Conservation (phyloP, 2,113 vertebrate genomes). For the Dipodomys spectabilis region DNA sequence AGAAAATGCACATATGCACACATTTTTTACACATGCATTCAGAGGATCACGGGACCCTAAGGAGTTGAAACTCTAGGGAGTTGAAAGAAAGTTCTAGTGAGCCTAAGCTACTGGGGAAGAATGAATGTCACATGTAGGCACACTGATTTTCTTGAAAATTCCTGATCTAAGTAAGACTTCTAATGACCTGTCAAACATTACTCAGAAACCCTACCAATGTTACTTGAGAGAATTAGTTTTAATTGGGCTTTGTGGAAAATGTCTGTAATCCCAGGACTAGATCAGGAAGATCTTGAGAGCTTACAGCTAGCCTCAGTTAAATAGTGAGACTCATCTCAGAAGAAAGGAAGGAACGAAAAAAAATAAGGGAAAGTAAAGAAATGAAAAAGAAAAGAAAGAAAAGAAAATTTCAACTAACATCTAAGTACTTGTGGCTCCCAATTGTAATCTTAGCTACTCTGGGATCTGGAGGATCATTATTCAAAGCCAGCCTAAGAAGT, state of each 20-base stretch:
- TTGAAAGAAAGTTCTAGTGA: constrained; percentile 57
- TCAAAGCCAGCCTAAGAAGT: no score
- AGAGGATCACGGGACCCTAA: constrained; percentile 8
- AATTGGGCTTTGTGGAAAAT: not conserved
- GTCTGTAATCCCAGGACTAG: not conserved
- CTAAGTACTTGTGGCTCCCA: no score
- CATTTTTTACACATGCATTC: constrained; percentile 63
- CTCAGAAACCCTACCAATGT: not conserved
- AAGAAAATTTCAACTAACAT: no score
- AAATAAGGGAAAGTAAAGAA: no score
- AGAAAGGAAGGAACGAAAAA: no score
- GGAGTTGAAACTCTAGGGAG: constrained; percentile 25
- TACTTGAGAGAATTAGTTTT: not conserved
- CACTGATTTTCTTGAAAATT: not conserved
- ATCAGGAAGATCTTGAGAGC: no score
- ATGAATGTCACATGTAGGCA: not conserved
- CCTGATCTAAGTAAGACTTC: not conserved
- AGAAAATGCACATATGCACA: constrained; percentile 64
- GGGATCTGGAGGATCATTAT: no score
- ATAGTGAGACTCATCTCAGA: no score
- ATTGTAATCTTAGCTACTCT: no score
- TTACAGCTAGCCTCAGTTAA: not conserved
- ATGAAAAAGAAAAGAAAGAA: no score
- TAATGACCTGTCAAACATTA: not conserved
- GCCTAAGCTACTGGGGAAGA: not conserved